These are phyloP conservation scores for Pelodytes ibericus DNA, from an alignment of 2,797 vertebrate species.

Conservation along the genomic window DNA sequence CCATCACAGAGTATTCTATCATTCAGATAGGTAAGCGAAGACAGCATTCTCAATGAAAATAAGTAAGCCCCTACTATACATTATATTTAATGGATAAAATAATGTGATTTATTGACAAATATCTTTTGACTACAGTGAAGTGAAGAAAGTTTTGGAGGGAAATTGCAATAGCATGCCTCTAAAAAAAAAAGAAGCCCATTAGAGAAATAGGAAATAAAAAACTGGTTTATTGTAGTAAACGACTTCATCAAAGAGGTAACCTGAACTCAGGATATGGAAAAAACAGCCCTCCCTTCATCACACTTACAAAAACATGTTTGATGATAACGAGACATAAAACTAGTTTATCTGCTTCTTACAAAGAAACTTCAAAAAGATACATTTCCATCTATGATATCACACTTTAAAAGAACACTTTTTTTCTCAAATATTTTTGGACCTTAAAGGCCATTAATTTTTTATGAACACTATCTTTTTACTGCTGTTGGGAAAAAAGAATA, in stretches of 20 bases:
- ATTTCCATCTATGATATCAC: conserved; percentile 59
- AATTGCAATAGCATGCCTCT: background rate
- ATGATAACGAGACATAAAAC: conserved; percentile 15
- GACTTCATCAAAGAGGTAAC: background rate
- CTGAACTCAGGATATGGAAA: background rate
- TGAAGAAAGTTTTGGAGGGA: background rate
- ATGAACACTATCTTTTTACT: conserved; percentile 51
- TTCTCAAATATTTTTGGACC: conserved; percentile 59
- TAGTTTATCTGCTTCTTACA: conserved; percentile 59
- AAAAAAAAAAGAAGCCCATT: background rate
- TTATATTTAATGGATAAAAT: too few species aligned
- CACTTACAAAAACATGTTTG: background rate
- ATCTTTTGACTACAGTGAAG: too few species aligned
- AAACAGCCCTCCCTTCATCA: background rate
- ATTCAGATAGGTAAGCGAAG: too few species aligned
- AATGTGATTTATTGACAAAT: too few species aligned
- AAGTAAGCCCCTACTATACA: too few species aligned
- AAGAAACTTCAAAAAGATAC: conserved; percentile 52
- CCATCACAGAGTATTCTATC: too few species aligned
- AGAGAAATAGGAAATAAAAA: background rate
- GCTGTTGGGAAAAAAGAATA: conserved; percentile 59
- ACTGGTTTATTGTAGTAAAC: background rate
- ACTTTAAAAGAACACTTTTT: conserved; percentile 45
- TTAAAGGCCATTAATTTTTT: conserved; percentile 64
- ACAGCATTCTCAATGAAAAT: too few species aligned